Evolutionary conservation across 2,888 invertebrate genomes (phyloP).

Genomic region (Ceriagrion tenellum): DNA sequence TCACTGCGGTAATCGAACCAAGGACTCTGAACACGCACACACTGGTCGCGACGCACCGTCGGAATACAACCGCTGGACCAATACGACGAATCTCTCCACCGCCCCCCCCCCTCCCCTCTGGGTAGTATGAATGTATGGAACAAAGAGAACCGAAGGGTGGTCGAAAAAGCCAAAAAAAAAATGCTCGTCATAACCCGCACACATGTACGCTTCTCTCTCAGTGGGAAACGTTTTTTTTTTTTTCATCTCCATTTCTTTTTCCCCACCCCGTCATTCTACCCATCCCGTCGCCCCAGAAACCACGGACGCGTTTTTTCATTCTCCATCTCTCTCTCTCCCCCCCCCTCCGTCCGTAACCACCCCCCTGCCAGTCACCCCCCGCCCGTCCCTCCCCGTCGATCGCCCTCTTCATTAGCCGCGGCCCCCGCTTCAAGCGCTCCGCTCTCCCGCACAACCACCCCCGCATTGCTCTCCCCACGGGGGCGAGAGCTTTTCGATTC

Average conservation of each 20-base stretch:
- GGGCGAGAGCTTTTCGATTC: not conserved
- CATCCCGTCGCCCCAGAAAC: not conserved
- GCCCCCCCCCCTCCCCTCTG: not conserved
- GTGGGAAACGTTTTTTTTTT: no score
- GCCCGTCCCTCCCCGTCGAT: not conserved
- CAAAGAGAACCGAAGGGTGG: no score
- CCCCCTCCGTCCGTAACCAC: not conserved
- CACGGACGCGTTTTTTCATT: not conserved
- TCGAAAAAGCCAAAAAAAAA: not conserved
- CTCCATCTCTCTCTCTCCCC: not conserved
- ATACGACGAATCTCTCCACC: not conserved
- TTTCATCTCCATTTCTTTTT: not conserved
- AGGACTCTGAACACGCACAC: not conserved
- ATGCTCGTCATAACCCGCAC: slow-evolving; percentile 2
- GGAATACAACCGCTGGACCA: not conserved
- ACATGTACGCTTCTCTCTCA: not conserved
- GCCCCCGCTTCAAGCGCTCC: no score
- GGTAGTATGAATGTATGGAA: not conserved
- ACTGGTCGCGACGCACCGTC: no score
- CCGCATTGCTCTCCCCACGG: not conserved
- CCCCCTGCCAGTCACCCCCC: slow-evolving; percentile 16
- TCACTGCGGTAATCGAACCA: not conserved
- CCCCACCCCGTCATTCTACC: no score
- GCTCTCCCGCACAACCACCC: not conserved
- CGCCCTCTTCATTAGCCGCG: slow-evolving; percentile 35